Percentiles rank a stretch among this genome's conserved stretches.
phyloP scores from a whole-genome alignment of 2,888 invertebrate species.

The Melieria crassipennis region DNA sequence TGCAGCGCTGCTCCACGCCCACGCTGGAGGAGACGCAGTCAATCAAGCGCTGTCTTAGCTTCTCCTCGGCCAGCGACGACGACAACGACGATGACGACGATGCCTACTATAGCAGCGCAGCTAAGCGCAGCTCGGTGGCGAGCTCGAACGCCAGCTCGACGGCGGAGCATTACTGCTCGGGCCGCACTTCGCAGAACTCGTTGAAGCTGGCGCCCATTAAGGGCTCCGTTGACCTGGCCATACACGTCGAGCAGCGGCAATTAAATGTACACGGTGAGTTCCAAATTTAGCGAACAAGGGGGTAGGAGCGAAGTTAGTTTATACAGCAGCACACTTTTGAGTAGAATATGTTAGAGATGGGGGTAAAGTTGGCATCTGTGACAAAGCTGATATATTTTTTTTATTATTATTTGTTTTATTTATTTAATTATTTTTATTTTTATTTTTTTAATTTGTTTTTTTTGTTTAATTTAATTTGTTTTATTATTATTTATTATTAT shows the following conservation, averaged over 20 bases:
- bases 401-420: not conserved
- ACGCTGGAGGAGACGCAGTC: constrained; percentile 65
- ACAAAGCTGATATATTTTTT: not conserved
- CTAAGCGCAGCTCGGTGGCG: constrained; percentile 68
- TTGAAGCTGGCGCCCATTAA: constrained; percentile 53
- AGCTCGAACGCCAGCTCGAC: constrained; percentile 59
- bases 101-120: constrained; percentile 58
- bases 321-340: no score
- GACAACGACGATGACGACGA: constrained; percentile 52
- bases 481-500: no score
- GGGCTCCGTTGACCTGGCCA: constrained; percentile 74
- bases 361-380: no score
- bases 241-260: constrained; percentile 69
- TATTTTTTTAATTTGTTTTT: not conserved
- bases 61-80: constrained; percentile 70
- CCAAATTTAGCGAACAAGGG: constrained; percentile 41
- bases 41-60: constrained; percentile 70
- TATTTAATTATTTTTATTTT: not conserved
- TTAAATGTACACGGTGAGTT: constrained; percentile 78
- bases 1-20: constrained; percentile 65
- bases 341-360: no score
- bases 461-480: not conserved
- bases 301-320: not conserved
- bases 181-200: constrained; percentile 49
- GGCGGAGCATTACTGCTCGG: constrained; percentile 39